Evolutionary conservation across 2,797 vertebrate species (phyloP), one percentile per base, ranked within the genome.

Genomic region (Cirrhinus molitorella): DNA sequence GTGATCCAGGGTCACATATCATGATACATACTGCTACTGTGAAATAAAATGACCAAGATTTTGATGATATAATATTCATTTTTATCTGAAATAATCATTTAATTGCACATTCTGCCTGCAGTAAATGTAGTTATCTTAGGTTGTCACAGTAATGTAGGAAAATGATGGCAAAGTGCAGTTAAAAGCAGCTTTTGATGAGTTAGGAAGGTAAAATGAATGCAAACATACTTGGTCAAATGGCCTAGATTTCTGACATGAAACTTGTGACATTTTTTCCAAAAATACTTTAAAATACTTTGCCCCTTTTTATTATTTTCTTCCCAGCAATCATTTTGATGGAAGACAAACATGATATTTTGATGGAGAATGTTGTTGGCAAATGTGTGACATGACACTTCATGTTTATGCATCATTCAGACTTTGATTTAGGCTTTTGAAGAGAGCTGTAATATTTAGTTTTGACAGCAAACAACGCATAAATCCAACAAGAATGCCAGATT

Each of bases 131-230:
- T 25, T 51, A 63, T 78, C 59, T 34, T 55, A 34, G 31, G 4
- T 2, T 68, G 66, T 85, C 57, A 65, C 78, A 21, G 25, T 12
- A 70, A 65, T 80, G 49, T 57, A 76, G 61, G 57, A 51, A 80
- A 19, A 10, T 57, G 72, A 67, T 40, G 53, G 67, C 73, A 72
- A 61, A 40, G 70, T 76, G 43, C 51, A 49, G 61, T 81, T 73
- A 63, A 68, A 84, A 81, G 31, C 55, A 76, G 75, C 17, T 67
- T 49, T 67, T 55, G 47, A 67, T 72, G 51, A 70, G 55, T 57
- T 84, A 55, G 57, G 61, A 79, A 74, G 31, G 68, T 75, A 43
- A 80, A 71, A 85, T 85, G 81, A 88, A 67, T 17, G 11, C 11
- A 2, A 25, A 55, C 51, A 79, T 85, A 79, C 78, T 74, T 87